phyloP scores from a whole-genome alignment of 2,888 invertebrate genomes.

The Horisme vitalbata region DNA sequence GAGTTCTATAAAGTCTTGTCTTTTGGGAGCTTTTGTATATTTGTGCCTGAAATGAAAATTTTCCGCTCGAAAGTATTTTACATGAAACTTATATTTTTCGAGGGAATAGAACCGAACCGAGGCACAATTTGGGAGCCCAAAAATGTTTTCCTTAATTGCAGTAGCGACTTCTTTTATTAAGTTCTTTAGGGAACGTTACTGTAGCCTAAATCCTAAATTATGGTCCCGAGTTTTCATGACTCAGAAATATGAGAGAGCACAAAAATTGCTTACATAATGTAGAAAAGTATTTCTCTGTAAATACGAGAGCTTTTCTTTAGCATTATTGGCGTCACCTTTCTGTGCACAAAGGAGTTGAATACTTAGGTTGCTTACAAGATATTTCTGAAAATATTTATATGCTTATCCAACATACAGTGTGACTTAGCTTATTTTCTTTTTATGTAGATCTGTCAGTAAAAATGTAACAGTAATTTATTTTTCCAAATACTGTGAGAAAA shows the following conservation, averaged over 20 bases:
- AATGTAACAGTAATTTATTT: not conserved
- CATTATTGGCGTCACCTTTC: constrained; percentile 28
- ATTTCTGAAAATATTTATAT: constrained; percentile 24
- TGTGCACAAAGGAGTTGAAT: constrained; percentile 31
- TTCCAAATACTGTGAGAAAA: not conserved
- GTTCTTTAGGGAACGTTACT: constrained; percentile 23
- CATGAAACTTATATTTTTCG: constrained; percentile 5
- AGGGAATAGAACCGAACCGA: constrained; percentile 2
- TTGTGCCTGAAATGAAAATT: constrained; percentile 10
- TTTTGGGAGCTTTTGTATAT: constrained; percentile 16
- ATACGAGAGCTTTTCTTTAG: constrained; percentile 20
- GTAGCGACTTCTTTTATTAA: constrained; percentile 17
- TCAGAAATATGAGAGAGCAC: constrained; percentile 19
- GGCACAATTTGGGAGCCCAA: constrained; percentile 6
- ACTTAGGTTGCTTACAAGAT: constrained; percentile 26
- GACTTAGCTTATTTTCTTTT: constrained; percentile 27
- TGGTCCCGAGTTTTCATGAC: constrained; percentile 18
- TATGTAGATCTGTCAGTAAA: not conserved
- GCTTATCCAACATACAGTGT: constrained; percentile 9
- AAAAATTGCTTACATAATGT: constrained; percentile 26
- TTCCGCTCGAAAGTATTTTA: constrained; percentile 1
- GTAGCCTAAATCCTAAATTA: constrained; percentile 22
- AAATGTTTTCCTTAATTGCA: constrained; percentile 24
- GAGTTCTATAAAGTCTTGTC: constrained; percentile 16
- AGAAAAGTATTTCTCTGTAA: constrained; percentile 24